These are phyloP conservation scores for Acanthosepion lycidas DNA, from an alignment of 2,888 invertebrate species.

Conservation along the genomic window DNA sequence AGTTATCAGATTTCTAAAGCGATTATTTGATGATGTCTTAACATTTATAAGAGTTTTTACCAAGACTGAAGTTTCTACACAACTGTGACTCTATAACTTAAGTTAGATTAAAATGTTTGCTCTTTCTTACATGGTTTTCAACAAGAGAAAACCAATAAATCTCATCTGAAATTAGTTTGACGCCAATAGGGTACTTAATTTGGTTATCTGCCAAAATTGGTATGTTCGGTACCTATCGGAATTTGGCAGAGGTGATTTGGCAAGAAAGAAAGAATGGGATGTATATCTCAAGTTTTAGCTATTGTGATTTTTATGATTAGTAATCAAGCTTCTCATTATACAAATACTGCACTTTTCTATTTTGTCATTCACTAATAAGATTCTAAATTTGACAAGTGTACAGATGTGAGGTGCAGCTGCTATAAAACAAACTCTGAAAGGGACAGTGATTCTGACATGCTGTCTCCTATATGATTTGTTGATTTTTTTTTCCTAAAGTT, in stretches of 20 bases:
- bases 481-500: too few relatives aligned
- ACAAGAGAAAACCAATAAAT: conserved; percentile 20
- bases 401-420: not conserved
- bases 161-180: conserved; percentile 6
- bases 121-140: not conserved
- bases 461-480: too few relatives aligned
- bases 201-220: not conserved
- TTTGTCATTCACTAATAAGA: not conserved
- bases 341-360: not conserved
- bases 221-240: not conserved
- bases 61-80: not conserved
- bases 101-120: not conserved
- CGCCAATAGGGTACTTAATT: conserved; percentile 33
- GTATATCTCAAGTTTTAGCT: not conserved
- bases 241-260: not conserved
- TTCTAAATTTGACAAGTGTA: not conserved
- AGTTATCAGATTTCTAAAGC: not conserved
- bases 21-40: not conserved
- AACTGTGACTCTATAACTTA: not conserved
- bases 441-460: not conserved
- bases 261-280: not conserved
- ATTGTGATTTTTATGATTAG: not conserved
- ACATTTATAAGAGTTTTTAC: not conserved
- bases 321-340: not conserved
- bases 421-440: not conserved